A percentile compares a stretch with the other conserved stretches of the same genome.
These are phyloP conservation scores for Xenus cinereus DNA, from an alignment of 2,113 vertebrate species.

Conservation along the genomic window DNA sequence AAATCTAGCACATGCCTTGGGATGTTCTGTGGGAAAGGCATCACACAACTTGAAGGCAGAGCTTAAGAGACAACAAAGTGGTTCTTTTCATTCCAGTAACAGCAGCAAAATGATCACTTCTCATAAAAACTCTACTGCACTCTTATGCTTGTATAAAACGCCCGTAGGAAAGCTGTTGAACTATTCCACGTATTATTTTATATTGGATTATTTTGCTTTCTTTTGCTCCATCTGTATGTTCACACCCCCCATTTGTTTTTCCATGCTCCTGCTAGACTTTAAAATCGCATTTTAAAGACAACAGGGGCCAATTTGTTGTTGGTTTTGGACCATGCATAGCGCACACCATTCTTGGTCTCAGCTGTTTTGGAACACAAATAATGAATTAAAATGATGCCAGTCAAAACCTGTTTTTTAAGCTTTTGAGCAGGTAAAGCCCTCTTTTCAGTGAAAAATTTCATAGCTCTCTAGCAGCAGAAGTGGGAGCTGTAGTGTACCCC, in stretches of 20 bases:
- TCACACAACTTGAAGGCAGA: not conserved
- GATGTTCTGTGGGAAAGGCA: not conserved
- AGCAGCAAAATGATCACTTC: not conserved
- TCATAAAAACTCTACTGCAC: not conserved
- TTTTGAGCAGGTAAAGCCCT: not conserved
- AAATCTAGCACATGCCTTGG: not conserved
- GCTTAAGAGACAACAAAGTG: not conserved
- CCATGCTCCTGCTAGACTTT: not conserved
- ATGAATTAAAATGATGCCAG: not conserved
- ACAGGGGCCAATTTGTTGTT: not conserved
- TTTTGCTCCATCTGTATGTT: not conserved
- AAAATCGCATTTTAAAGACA: not conserved
- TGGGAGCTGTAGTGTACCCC: not conserved
- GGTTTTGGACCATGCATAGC: not conserved
- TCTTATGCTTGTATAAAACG: not conserved
- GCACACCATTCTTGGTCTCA: not conserved
- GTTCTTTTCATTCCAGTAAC: not conserved
- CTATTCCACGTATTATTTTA: not conserved
- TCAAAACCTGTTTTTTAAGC: not conserved
- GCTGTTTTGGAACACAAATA: not conserved
- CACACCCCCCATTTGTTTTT: not conserved
- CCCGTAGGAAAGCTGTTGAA: not conserved
- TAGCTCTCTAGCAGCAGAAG: not conserved
- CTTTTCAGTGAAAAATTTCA: not conserved
- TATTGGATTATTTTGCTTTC: not conserved